Conservation (phyloP, 2,113 vertebrate genomes). For the Hippopotamus amphibius region DNA sequence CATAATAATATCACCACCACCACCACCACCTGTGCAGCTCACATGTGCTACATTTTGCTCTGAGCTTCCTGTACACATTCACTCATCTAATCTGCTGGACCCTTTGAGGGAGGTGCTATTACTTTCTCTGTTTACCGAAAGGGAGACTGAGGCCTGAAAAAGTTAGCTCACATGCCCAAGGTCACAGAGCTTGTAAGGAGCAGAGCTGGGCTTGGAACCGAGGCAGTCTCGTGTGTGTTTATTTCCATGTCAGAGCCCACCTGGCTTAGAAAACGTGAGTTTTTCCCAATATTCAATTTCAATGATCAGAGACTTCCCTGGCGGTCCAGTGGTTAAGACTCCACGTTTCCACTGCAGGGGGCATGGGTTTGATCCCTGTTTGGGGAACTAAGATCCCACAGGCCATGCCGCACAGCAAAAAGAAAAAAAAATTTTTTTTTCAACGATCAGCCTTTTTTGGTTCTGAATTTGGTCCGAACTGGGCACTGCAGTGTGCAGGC, state of each 20-base stretch:
- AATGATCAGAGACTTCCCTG: neutral
- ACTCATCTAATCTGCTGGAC: neutral
- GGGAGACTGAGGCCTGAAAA: neutral
- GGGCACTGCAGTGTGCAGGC: too few relatives aligned
- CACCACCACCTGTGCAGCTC: neutral
- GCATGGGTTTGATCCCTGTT: too few relatives aligned
- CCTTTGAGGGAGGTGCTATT: neutral
- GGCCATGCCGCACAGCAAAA: too few relatives aligned
- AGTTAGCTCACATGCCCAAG: neutral
- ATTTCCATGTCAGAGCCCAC: neutral
- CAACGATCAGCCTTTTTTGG: neutral
- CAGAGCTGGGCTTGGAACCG: neutral
- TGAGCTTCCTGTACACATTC: neutral
- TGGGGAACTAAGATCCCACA: too few relatives aligned
- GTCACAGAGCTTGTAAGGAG: neutral
- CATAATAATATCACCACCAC: too few relatives aligned
- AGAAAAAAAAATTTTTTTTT: too few relatives aligned
- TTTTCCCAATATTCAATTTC: conserved; percentile 36
- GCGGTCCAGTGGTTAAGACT: too few relatives aligned
- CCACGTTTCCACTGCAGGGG: too few relatives aligned
- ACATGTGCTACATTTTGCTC: neutral
- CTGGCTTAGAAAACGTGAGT: neutral
- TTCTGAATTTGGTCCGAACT: conserved; percentile 26
- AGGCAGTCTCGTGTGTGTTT: neutral
- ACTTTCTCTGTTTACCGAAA: neutral